Conservation (phyloP, 1,140 invertebrate species). For the Melanaphis sacchari region DNA sequence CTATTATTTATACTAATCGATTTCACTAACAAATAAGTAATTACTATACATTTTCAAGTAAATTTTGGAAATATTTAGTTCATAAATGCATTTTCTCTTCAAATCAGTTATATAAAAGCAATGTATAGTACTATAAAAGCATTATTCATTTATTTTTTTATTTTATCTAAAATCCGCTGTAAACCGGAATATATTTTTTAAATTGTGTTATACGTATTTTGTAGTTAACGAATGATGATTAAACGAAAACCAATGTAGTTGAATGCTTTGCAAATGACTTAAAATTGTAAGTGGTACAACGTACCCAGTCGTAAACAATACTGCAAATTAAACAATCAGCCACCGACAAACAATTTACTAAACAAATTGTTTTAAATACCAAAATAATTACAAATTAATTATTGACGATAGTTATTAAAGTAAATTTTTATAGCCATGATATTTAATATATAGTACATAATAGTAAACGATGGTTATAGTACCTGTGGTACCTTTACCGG, state of each 20-base stretch:
- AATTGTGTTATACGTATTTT: neutral
- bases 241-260: neutral
- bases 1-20: neutral
- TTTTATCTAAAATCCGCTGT: neutral
- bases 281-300: neutral
- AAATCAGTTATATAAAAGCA: neutral
- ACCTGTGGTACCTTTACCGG: neutral
- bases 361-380: neutral
- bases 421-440: neutral
- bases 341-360: neutral
- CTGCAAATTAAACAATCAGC: neutral
- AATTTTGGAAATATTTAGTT: neutral
- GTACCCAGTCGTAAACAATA: neutral
- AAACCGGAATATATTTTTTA: neutral
- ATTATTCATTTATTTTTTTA: neutral
- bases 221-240: neutral
- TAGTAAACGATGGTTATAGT: neutral
- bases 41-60: neutral
- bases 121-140: neutral
- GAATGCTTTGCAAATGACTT: neutral
- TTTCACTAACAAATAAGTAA: neutral
- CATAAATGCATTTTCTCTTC: neutral
- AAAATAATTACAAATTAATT: constrained; percentile 5
- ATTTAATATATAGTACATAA: no score
- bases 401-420: neutral